Percentiles rank a stretch among this genome's conserved stretches.
phyloP scores from a whole-genome alignment of 2,797 vertebrate genomes.

The Prionace glauca region DNA sequence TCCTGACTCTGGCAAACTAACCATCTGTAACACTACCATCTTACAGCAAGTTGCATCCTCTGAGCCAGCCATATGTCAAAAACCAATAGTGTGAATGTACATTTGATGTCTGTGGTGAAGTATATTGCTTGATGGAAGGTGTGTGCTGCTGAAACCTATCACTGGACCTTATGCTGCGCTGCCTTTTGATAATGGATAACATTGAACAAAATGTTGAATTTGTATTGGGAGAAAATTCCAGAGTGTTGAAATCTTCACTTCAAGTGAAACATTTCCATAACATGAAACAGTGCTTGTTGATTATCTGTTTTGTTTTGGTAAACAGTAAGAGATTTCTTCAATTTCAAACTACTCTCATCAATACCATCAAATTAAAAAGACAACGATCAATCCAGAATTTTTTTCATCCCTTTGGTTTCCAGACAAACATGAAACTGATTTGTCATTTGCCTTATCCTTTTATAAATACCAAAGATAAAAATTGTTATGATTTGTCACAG shows the following conservation, averaged over 20 bases:
- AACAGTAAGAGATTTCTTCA: not conserved
- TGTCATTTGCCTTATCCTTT: not conserved
- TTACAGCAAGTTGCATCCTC: not conserved
- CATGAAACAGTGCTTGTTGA: not conserved
- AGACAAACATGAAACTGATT: not conserved
- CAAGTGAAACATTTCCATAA: not conserved
- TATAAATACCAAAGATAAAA: too few relatives aligned
- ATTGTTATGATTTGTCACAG: too few relatives aligned
- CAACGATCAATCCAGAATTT: not conserved
- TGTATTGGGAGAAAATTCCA: not conserved
- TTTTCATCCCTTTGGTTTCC: not conserved
- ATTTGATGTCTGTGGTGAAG: not conserved
- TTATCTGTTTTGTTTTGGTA: not conserved
- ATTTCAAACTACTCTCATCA: not conserved
- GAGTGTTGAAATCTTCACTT: not conserved
- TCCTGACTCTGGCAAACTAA: not conserved
- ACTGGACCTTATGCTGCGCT: not conserved
- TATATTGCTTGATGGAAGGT: not conserved
- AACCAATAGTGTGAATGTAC: not conserved
- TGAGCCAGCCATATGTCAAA: not conserved
- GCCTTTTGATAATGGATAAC: not conserved
- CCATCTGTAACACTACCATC: not conserved
- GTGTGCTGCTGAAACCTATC: not conserved
- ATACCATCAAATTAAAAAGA: not conserved
- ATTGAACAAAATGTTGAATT: not conserved